Percentiles rank a stretch among this genome's conserved stretches.
Evolutionary conservation across 1,140 invertebrate genomes (phyloP).

Genomic region (Trypoxylus dichotomus): DNA sequence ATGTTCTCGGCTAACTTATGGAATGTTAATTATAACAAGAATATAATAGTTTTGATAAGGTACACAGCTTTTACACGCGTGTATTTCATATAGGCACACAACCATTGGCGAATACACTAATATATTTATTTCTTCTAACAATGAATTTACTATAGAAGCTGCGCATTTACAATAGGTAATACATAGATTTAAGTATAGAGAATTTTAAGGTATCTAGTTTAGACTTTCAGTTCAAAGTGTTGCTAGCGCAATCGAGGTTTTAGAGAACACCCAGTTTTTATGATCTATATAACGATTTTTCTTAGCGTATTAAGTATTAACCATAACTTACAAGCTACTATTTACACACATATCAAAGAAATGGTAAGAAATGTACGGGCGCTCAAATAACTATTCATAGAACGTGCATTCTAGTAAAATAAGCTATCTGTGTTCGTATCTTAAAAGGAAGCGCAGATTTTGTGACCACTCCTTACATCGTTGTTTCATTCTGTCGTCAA

Average conservation of each 20-base stretch:
- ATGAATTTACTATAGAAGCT: not conserved
- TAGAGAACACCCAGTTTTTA: not conserved
- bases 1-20: not conserved
- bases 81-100: not conserved
- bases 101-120: not conserved
- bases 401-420: too few species aligned
- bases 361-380: slow-evolving; percentile 11
- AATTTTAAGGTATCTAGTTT: not conserved
- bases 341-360: too few species aligned
- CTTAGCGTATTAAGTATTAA: not conserved
- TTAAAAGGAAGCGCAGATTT: too few species aligned
- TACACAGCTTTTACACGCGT: not conserved
- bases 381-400: not conserved
- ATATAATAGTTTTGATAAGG: not conserved
- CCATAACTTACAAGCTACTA: too few species aligned
- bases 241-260: not conserved
- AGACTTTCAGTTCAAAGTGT: not conserved
- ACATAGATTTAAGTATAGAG: not conserved
- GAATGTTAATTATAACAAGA: not conserved
- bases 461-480: too few species aligned
- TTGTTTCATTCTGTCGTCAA: too few species aligned
- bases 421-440: too few species aligned
- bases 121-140: not conserved
- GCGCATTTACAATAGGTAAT: not conserved
- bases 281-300: not conserved